Conservation (phyloP, 2,888 invertebrate species). For the Torymus auratus region DNA sequence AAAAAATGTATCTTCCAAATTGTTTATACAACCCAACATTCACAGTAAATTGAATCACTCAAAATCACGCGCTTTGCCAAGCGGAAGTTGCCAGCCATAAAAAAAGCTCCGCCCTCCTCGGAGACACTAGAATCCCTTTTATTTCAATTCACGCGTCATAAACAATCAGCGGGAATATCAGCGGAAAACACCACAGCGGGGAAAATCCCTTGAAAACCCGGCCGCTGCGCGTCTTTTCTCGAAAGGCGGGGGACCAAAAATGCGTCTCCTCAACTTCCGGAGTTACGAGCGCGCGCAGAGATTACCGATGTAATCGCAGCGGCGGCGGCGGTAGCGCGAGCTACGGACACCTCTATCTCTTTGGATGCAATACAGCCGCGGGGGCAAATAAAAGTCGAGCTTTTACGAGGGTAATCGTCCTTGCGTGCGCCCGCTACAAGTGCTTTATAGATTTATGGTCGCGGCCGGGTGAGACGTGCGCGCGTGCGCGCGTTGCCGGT, state of each 20-base stretch:
- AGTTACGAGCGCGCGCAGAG: conserved; percentile 60
- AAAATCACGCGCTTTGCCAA: too few relatives aligned
- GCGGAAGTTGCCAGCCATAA: background rate
- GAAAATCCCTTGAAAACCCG: conserved; percentile 30
- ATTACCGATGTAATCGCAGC: conserved; percentile 63
- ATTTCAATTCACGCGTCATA: conserved; percentile 46
- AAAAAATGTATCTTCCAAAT: too few relatives aligned
- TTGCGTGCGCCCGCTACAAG: conserved; percentile 42
- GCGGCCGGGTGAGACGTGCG: too few relatives aligned
- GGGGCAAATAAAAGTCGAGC: conserved; percentile 54
- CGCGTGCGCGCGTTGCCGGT: too few relatives aligned
- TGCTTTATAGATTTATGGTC: conserved; percentile 49
- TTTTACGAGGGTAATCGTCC: conserved; percentile 56
- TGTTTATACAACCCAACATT: too few relatives aligned
- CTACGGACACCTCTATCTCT: conserved; percentile 24
- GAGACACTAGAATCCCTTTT: conserved; percentile 20
- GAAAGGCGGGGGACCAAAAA: background rate
- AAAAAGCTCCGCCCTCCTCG: conserved; percentile 12
- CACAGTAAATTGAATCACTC: too few relatives aligned
- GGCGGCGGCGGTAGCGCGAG: conserved; percentile 2
- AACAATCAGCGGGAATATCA: conserved; percentile 48
- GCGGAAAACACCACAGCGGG: background rate
- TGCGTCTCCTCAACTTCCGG: conserved; percentile 29
- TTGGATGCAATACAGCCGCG: conserved; percentile 42
- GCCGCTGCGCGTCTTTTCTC: background rate